phyloP scores from a whole-genome alignment of 1,140 invertebrate genomes.

The Trinorchestia longiramus region DNA sequence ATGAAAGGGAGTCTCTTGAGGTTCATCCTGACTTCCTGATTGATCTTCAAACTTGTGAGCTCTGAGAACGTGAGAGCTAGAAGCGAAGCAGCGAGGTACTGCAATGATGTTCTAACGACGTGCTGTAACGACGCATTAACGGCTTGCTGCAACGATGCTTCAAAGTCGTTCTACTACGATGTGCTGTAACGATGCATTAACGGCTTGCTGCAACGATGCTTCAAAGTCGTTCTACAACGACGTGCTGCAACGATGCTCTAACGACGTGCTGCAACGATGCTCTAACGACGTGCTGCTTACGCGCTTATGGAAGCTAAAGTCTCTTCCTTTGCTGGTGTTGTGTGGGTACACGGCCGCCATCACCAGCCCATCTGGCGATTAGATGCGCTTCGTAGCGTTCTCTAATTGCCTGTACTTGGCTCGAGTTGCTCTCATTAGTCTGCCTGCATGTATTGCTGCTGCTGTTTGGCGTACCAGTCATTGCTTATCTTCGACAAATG shows the following conservation, averaged over 20 bases:
- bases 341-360: background rate
- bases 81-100: background rate
- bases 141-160: background rate
- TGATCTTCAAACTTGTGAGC: background rate
- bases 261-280: too few relatives aligned
- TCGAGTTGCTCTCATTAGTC: background rate
- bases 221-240: background rate
- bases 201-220: background rate
- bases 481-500: background rate
- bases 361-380: background rate
- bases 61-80: background rate
- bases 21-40: background rate
- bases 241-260: background rate
- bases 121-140: too few relatives aligned
- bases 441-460: background rate
- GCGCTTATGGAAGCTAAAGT: background rate
- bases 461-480: background rate
- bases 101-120: too few relatives aligned
- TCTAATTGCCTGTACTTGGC: conserved; percentile 12
- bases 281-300: background rate
- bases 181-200: too few relatives aligned
- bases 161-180: too few relatives aligned
- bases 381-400: background rate
- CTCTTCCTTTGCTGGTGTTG: background rate
- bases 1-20: background rate